Percentiles rank a stretch among this genome's conserved stretches.
These are phyloP conservation scores for Anguilla rostrata DNA, from an alignment of 2,113 vertebrate species.

Conservation along the genomic window DNA sequence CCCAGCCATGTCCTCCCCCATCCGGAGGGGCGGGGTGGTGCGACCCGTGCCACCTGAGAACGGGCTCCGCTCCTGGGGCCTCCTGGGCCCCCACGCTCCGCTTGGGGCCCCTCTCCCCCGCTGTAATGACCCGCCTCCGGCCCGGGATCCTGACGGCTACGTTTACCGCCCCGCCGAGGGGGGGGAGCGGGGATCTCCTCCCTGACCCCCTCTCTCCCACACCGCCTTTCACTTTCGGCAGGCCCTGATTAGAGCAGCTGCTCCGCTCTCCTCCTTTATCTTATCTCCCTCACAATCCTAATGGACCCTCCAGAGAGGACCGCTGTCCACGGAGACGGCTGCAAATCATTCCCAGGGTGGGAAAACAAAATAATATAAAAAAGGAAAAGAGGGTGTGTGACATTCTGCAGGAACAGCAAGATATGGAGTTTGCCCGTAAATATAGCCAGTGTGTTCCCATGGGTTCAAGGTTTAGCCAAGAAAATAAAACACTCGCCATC, in stretches of 20 bases:
- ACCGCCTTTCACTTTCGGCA: not conserved
- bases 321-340: constrained; percentile 30
- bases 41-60: not conserved
- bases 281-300: constrained; percentile 32
- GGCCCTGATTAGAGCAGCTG: constrained; percentile 12
- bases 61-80: not conserved
- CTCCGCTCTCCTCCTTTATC: constrained; percentile 34
- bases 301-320: constrained; percentile 27
- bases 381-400: constrained; percentile 30
- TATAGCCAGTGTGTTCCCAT: constrained; percentile 24
- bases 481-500: constrained; percentile 33
- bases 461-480: constrained; percentile 27
- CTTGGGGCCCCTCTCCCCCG: not conserved
- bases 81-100: not conserved
- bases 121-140: not conserved
- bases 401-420: constrained; percentile 27
- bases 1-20: not conserved
- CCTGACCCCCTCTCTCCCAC: not conserved
- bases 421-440: constrained; percentile 29
- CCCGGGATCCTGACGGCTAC: not conserved
- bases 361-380: constrained; percentile 20
- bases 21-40: not conserved
- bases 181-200: not conserved
- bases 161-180: not conserved
- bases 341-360: constrained; percentile 33